Evolutionary conservation across 1,140 invertebrate genomes (phyloP).

Genomic region (Thalassaphorura encarpata): DNA sequence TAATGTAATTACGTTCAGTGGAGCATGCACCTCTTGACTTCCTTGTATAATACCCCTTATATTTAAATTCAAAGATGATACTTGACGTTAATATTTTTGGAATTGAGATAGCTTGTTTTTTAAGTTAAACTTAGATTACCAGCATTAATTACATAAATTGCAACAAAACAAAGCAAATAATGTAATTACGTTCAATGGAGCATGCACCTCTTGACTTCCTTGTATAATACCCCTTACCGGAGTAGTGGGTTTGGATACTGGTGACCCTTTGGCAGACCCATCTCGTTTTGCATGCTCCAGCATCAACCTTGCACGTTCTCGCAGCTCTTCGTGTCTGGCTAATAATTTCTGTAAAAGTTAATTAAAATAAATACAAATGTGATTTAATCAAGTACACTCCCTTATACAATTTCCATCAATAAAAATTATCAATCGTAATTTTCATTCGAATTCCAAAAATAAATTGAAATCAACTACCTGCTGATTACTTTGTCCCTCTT

Average conservation of each 20-base stretch:
- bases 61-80: too few relatives aligned
- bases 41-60: too few relatives aligned
- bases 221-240: too few relatives aligned
- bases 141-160: too few relatives aligned
- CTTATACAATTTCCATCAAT: slow-evolving; percentile 4
- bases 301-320: slow-evolving; percentile 78
- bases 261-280: slow-evolving; percentile 40
- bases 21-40: too few relatives aligned
- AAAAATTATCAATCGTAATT: background rate
- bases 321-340: slow-evolving; percentile 70
- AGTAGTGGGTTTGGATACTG: slow-evolving; percentile 34
- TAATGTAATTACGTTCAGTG: too few relatives aligned
- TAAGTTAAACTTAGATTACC: too few relatives aligned
- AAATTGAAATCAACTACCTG: slow-evolving; percentile 15
- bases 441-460: slow-evolving; percentile 2
- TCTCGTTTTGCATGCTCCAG: slow-evolving; percentile 69
- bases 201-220: slow-evolving; percentile 10
- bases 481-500: slow-evolving; percentile 23
- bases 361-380: too few relatives aligned
- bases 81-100: too few relatives aligned
- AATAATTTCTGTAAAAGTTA: slow-evolving; percentile 47
- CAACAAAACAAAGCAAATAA: slow-evolving; percentile 24
- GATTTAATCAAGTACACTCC: too few relatives aligned
- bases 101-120: too few relatives aligned
- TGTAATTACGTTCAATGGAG: slow-evolving; percentile 37